These are phyloP conservation scores for Luperina testacea DNA, from an alignment of 2,888 invertebrate species.

Conservation along the genomic window DNA sequence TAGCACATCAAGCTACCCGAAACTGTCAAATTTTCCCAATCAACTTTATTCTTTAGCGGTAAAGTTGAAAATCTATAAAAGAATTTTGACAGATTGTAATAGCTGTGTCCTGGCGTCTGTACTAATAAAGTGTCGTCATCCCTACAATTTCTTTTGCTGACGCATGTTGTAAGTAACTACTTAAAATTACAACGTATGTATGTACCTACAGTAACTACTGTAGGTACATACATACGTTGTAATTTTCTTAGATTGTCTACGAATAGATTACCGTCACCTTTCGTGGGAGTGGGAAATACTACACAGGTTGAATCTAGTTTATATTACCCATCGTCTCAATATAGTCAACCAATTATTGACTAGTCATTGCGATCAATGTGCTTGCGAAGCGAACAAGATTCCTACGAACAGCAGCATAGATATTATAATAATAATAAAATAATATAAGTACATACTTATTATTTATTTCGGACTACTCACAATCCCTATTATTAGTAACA, in stretches of 20 bases:
- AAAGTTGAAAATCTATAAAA: too few species aligned
- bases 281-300: constrained; percentile 20
- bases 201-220: too few species aligned
- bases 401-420: not conserved
- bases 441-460: too few species aligned
- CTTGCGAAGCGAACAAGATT: not conserved
- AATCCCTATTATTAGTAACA: too few species aligned
- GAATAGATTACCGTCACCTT: constrained; percentile 43
- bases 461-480: too few species aligned
- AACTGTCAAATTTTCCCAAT: too few species aligned
- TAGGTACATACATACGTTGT: constrained; percentile 10
- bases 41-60: too few species aligned
- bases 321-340: not conserved
- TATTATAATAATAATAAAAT: too few species aligned
- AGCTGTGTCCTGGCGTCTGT: too few species aligned
- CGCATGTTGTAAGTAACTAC: constrained; percentile 14
- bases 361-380: constrained; percentile 1
- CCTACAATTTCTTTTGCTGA: constrained; percentile 33
- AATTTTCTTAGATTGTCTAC: constrained; percentile 17
- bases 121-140: not conserved
- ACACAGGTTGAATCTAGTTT: not conserved
- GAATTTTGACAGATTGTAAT: too few species aligned
- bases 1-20: too few species aligned
- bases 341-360: not conserved
- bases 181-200: too few species aligned